Evolutionary conservation across 2,113 vertebrate genomes (phyloP).

Genomic region (Phyllopteryx taeniolatus): DNA sequence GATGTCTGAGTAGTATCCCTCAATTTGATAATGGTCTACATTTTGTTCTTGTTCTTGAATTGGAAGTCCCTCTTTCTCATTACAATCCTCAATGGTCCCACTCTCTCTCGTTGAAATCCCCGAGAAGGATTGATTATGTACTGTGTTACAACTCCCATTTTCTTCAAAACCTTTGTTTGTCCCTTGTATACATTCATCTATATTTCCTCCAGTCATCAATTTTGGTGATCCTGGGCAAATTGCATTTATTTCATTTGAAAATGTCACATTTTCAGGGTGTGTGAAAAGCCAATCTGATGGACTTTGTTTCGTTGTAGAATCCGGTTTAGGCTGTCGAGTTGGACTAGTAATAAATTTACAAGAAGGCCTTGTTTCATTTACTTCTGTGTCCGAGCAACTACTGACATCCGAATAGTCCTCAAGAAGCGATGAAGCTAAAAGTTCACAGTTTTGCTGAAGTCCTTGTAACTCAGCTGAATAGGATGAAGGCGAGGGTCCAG

Average conservation of each 20-base stretch:
- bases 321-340: conserved; percentile 27
- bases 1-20: conserved; percentile 7
- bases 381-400: conserved; percentile 65
- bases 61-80: conserved; percentile 4
- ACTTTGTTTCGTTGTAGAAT: conserved; percentile 15
- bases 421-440: conserved; percentile 44
- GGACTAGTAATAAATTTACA: conserved; percentile 47
- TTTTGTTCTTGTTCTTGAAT: conserved; percentile 13
- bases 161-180: conserved; percentile 5
- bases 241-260: conserved; percentile 15
- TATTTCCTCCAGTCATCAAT: conserved; percentile 12
- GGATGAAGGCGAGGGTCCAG: conserved; percentile 35
- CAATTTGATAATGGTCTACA: not conserved
- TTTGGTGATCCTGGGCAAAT: conserved; percentile 14
- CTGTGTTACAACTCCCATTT: not conserved
- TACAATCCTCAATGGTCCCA: conserved; percentile 4
- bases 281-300: conserved; percentile 37
- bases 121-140: conserved; percentile 1
- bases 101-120: conserved; percentile 1
- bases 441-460: conserved; percentile 53
- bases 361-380: conserved; percentile 36
- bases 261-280: conserved; percentile 16
- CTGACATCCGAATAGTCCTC: conserved; percentile 68
- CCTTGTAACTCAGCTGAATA: conserved; percentile 51
- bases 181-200: conserved; percentile 14